Evolutionary conservation across 2,888 invertebrate genomes (phyloP).

Genomic region (Eupithecia vulgata): DNA sequence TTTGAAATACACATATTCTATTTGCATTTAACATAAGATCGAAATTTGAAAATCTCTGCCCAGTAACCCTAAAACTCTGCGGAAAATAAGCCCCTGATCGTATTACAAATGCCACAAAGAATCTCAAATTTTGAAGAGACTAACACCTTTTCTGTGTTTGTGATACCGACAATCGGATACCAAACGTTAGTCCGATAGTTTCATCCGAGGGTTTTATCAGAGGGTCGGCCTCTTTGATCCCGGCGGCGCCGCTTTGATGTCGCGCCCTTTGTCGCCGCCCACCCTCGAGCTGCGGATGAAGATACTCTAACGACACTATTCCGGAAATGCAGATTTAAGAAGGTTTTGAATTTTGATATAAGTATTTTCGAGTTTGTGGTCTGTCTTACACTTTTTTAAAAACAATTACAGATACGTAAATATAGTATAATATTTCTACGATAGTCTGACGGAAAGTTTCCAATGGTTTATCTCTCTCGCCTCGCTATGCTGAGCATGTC

Average conservation of each 20-base stretch:
- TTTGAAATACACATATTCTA: neutral
- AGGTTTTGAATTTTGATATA: neutral
- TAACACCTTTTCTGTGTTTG: conserved; percentile 64
- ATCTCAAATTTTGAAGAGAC: conserved; percentile 49
- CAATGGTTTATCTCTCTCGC: neutral
- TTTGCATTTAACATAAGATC: neutral
- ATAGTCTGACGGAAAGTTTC: no score
- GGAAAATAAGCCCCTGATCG: conserved; percentile 45
- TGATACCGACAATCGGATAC: conserved; percentile 75
- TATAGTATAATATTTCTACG: no score
- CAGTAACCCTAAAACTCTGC: conserved; percentile 21
- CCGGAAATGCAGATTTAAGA: conserved; percentile 39
- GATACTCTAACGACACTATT: conserved; percentile 64
- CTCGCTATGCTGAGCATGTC: neutral
- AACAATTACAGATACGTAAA: no score
- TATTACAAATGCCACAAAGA: conserved; percentile 46
- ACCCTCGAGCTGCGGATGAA: conserved; percentile 66
- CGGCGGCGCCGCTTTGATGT: conserved; percentile 66
- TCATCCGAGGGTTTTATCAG: conserved; percentile 69
- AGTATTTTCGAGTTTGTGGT: neutral
- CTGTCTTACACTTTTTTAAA: neutral
- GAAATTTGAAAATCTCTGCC: conserved; percentile 13
- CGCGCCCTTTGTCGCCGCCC: conserved; percentile 65
- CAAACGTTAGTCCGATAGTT: conserved; percentile 67
- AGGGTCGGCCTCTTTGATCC: conserved; percentile 67